Base-by-base conservation (phyloP, 2,888 invertebrate species). In the Rhagonycha fulva region DNA sequence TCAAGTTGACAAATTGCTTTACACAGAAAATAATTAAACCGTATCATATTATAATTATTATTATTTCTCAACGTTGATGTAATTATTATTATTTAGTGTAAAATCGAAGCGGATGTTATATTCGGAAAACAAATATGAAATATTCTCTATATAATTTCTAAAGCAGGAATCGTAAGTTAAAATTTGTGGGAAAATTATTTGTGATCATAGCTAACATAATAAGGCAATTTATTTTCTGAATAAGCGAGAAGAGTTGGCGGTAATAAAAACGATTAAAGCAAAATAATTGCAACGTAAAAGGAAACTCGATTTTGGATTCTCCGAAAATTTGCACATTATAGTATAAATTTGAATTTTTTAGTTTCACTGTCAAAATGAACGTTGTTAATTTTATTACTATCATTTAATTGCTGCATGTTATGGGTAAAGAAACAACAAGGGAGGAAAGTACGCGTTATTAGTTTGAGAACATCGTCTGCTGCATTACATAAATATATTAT, bases 211-310 rank as follows among this genome's bases (percentile, higher is more conserved):
- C 63, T 24, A 66, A 66, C 26, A 66, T 66, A 66, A 66, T 66
- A 66, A 66, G 63, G 63, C 63, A 66, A 66, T 66, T 66, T 66
- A 66, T 66, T 66, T 66, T 66, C 63, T 26, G 63, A 26, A 66
- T 66, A 66, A 66, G 26, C 63, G 63, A 26, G 63, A 66, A 24
- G 26, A 66, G 26, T 24, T 66, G 63, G 63, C n/a, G n/a, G 63
- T 11, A 66, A 66, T 26, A 26, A 66, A 66, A 66, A 26, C 63
- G 63, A 66, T 66, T 66, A 66, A 66, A 24, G 63, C 63, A 66
- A 66, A 66, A 66, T 66, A 66, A 66, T 66, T 66, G 63, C 23
- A 66, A 66, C 23, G 63, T 66, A 24, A 66, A 66, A 66, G 63
- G 23, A 66, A 66, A 66, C 26, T 23, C 23, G 26, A 66, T 66